Evolutionary conservation across 2,797 vertebrate species (phyloP), one percentile per base, ranked within the genome.

Genomic region (Microctenopoma lineatum): DNA sequence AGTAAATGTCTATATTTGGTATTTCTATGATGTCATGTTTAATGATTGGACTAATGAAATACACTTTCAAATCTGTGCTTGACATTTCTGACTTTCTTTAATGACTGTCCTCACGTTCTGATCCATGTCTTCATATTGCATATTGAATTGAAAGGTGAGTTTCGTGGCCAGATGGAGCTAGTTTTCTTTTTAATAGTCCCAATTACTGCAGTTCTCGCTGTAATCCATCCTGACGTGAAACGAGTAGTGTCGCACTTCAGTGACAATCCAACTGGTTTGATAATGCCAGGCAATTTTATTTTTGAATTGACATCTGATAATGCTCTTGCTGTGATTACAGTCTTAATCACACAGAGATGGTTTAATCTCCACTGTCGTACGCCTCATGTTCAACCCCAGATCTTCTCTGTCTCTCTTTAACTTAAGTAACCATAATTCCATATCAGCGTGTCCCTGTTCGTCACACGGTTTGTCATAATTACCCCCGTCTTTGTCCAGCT

Each of bases 311-410:
- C 66, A 62, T 57, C 39, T 69, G 26, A 47, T 47, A 21, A 2
- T 6, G 9, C 41, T 67, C 34, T 60, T 44, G 44, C 21, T 36
- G 14, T 39, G 48, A 68, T 47, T 55, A 2, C 14, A 18, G 13
- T 71, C 13, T 66, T 51, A 42, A 59, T 80, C 60, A 57, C 29
- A 27, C 9, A 41, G 16, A 71, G 25, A 54, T 9, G 15, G 38
- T 48, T 26, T 55, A 41, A 66, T 66, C 36, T 45, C 65, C 57
- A 36, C 50, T 63, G 10, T 70, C 32, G 58, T 54, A 16, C 59
- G 48, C 16, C n/a, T 65, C 42, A 48, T 1, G 0, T 44, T 69
- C 64, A n/a, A n/a, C n/a, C 16, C 16, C 7, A 3, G 1, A 1
- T 3, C 7, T 9, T 32, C 5, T 7, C 18, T 46, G 32, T 34